Conservation (phyloP, 2,113 vertebrate genomes). For the Martes martes region DNA sequence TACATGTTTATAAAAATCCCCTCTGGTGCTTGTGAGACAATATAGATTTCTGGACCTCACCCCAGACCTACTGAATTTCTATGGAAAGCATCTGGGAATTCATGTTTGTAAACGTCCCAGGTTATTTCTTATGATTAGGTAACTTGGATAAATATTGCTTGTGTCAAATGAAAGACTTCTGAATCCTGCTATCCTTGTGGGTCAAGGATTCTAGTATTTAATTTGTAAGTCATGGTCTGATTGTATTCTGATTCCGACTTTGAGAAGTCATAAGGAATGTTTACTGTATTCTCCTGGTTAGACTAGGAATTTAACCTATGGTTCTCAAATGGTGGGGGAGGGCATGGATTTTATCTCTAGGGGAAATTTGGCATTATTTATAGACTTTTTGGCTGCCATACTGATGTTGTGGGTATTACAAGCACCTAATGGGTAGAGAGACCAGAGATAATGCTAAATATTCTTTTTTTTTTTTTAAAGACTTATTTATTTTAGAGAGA, state of each 20-base stretch:
- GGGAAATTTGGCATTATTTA: neutral
- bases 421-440: neutral
- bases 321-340: neutral
- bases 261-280: neutral
- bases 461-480: neutral
- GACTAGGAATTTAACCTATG: neutral
- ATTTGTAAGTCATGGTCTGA: neutral
- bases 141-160: neutral
- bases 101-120: neutral
- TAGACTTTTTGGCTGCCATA: neutral
- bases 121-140: neutral
- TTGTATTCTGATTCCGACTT: neutral
- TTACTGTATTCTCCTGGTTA: neutral
- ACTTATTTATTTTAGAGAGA: neutral
- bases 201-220: neutral
- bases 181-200: neutral
- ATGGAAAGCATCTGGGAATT: neutral
- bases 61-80: neutral
- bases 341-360: neutral
- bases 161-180: neutral
- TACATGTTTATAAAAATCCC: neutral
- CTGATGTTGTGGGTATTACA: neutral
- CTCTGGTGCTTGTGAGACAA: neutral
- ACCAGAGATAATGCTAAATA: neutral
- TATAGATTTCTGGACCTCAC: neutral